These are phyloP conservation scores for Epizoanthus rinbou DNA, from an alignment of 92 coral and sea anemone genomes.

Conservation along the genomic window DNA sequence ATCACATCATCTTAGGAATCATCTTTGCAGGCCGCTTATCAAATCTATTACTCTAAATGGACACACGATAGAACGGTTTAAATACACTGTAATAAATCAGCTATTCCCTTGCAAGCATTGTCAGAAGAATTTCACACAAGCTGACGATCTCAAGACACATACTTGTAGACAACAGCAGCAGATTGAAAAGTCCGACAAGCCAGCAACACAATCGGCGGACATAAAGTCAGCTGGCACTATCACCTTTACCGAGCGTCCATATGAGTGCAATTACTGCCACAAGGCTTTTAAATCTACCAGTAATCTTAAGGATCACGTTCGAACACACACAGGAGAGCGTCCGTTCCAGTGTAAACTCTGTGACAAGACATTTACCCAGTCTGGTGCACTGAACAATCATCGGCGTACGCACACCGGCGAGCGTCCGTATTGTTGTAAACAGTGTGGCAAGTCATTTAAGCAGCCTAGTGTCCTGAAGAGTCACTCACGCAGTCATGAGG, in stretches of 20 bases:
- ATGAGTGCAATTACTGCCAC: neutral
- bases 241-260: neutral
- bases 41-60: slow-evolving; percentile 24
- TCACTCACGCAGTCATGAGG: neutral
- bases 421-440: slow-evolving; percentile 1
- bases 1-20: slow-evolving; percentile 25
- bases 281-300: neutral
- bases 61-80: slow-evolving; percentile 25
- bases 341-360: neutral
- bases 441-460: slow-evolving; percentile 17
- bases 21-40: slow-evolving; percentile 1
- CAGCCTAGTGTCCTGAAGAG: slow-evolving; percentile 9
- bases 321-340: neutral
- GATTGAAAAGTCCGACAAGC: neutral
- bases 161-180: neutral
- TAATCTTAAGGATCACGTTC: slow-evolving; percentile 8
- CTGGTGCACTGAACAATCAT: neutral
- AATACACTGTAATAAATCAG: neutral
- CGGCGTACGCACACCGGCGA: neutral
- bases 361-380: slow-evolving; percentile 15
- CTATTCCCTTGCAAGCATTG: neutral
- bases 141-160: slow-evolving; percentile 8
- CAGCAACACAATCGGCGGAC: neutral
- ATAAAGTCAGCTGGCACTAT: neutral
- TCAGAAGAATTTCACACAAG: neutral